Evolutionary conservation across 1,140 invertebrate genomes (phyloP).

Genomic region (Aphaenogaster rudis): DNA sequence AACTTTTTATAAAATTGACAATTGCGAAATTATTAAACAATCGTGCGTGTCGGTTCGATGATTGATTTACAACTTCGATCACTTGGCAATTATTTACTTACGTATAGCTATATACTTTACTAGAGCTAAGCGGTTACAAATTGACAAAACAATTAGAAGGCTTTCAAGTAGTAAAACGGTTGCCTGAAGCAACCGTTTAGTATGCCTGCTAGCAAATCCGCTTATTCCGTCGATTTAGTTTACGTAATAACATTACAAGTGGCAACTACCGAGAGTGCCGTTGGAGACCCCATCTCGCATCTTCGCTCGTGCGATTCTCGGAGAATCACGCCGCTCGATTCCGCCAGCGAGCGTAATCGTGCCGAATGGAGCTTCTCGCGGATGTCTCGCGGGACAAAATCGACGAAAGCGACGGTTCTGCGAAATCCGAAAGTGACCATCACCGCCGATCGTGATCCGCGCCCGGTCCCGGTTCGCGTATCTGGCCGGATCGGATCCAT

Average conservation of each 20-base stretch:
- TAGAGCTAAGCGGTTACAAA: not conserved
- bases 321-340: not conserved
- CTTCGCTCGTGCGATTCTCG: not conserved
- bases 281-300: not conserved
- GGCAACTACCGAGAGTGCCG: not conserved
- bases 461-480: not conserved
- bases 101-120: not conserved
- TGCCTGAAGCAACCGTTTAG: not conserved
- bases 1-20: conserved; percentile 1
- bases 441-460: conserved; percentile 14
- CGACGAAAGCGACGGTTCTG: conserved; percentile 11
- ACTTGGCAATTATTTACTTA: not conserved
- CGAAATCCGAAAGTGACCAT: conserved; percentile 32
- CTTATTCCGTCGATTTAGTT: conserved; percentile 30
- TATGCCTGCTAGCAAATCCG: conserved; percentile 15
- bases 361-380: not conserved
- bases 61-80: not conserved
- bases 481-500: conserved; percentile 35
- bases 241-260: conserved; percentile 26
- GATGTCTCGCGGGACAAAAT: not conserved
- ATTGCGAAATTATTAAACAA: conserved; percentile 12
- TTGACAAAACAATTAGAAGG: conserved; percentile 21
- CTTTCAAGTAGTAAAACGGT: not conserved
- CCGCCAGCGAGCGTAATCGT: not conserved
- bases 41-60: not conserved